Evolutionary conservation across 2,888 invertebrate species (phyloP).

Genomic region (Tiliacea citrago): DNA sequence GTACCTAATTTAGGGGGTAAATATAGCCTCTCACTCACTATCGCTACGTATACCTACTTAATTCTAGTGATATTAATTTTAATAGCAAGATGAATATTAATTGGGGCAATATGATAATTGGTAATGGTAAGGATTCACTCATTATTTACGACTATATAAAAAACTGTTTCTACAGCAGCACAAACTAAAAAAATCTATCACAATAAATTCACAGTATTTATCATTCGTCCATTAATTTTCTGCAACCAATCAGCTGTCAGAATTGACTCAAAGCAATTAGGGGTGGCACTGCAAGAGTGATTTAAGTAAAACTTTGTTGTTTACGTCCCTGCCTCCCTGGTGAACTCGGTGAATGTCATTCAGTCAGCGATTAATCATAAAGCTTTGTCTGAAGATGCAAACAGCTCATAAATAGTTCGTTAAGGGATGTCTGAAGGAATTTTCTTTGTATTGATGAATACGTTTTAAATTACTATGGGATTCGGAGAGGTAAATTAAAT

Average conservation of each 20-base stretch:
- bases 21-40: background rate
- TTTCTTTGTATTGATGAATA: slow-evolving; percentile 30
- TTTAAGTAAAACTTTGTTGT: slow-evolving; percentile 83
- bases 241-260: slow-evolving; percentile 79
- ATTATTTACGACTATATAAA: background rate
- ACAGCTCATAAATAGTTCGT: slow-evolving; percentile 77
- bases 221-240: slow-evolving; percentile 60
- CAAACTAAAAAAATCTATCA: background rate
- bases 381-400: slow-evolving; percentile 78
- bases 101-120: background rate
- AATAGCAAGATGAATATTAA: background rate
- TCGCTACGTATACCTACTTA: background rate
- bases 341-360: slow-evolving; percentile 77
- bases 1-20: background rate
- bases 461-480: slow-evolving; percentile 14
- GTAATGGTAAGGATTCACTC: background rate
- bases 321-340: slow-evolving; percentile 70
- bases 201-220: too few species aligned
- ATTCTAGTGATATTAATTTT: background rate
- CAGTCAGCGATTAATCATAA: slow-evolving; percentile 79
- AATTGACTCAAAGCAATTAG: slow-evolving; percentile 81
- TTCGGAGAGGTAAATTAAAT: background rate
- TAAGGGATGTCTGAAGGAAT: slow-evolving; percentile 63
- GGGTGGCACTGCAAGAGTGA: slow-evolving; percentile 76
- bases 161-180: background rate